Base-by-base conservation (phyloP, 2,888 invertebrate genomes). In the Noctua janthina region DNA sequence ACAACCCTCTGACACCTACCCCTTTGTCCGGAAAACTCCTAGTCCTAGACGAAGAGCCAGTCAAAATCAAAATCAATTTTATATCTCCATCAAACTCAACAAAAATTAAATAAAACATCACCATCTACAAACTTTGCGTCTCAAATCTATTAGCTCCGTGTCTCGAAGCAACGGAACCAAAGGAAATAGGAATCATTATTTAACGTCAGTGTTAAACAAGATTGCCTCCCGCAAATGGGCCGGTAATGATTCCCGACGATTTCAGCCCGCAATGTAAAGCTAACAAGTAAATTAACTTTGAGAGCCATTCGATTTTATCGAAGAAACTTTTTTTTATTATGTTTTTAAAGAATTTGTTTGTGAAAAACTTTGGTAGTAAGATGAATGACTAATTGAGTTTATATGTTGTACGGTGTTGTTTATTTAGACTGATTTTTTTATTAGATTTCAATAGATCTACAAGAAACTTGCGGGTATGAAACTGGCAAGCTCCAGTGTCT, bases 121-220 rank as follows among this genome's bases (percentile, higher is more conserved):
- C 74, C 75, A 78, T 75, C 66, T 62, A 83, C 73, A 84, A 87
- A 84, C 39, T 74, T 76, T 68, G 39, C 71, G 62, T 66, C 54
- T 72, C 78, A 49, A 88, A 84, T 84, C 86, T 87, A 85, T 88
- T 85, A 85, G 54, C 81, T 89, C 89, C 86, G 86, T 87, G 81
- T 84, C 86, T 84, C 86, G 85, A 82, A 89, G 87, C 87, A 83
- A 84, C 91, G 91, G 90, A 92, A 91, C 84, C 89, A 82, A 83
- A 89, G 96, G 95, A 96, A 96, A 96, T 95, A 93, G 90, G 92
- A 94, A 94, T 96, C 95, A 96, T 96, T 96, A 96, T 95, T 96
- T 95, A 95, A 94, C 93, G 95, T 95, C 96, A 95, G 94, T 94
- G 93, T 94, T 94, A 94, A 94, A 96, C 96, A 91, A 92, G 93